These are phyloP conservation scores for Drosophila nr. fundita DNA, from an alignment of 2,888 invertebrate genomes.

Conservation along the genomic window DNA sequence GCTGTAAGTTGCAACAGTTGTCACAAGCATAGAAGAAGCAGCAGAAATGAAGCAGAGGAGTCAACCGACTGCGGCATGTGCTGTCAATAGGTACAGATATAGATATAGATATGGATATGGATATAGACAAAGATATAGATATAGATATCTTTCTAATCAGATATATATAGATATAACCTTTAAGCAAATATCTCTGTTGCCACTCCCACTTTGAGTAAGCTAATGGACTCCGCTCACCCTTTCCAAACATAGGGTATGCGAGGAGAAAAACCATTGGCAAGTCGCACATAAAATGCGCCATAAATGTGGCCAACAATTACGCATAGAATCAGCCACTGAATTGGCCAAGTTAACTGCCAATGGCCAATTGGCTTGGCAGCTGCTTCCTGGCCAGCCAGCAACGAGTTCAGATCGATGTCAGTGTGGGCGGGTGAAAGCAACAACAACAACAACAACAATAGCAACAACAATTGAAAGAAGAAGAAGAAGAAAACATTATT, in stretches of 20 bases:
- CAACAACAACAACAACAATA: background rate
- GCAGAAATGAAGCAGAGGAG: background rate
- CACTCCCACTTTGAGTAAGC: fast-evolving
- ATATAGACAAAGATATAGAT: no score
- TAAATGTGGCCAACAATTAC: conserved; percentile 37
- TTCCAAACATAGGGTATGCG: background rate
- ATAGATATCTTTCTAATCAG: no score
- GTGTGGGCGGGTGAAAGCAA: conserved; percentile 68
- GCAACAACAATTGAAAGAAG: background rate
- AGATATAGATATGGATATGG: no score
- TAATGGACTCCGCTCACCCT: background rate
- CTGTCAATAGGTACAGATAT: background rate
- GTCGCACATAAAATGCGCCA: conserved; percentile 24
- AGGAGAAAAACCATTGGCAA: background rate
- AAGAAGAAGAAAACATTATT: background rate
- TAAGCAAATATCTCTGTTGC: background rate
- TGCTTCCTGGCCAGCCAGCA: conserved; percentile 36
- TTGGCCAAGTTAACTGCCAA: conserved; percentile 27
- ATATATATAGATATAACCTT: no score
- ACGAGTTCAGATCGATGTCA: conserved; percentile 8
- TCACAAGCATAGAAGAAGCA: background rate
- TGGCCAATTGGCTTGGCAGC: conserved; percentile 37
- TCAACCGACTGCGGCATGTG: background rate
- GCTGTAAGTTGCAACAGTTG: background rate
- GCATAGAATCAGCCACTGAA: conserved; percentile 49